Base-by-base conservation (phyloP, 2,113 vertebrate genomes). In the Acrocephalus kingi region DNA sequence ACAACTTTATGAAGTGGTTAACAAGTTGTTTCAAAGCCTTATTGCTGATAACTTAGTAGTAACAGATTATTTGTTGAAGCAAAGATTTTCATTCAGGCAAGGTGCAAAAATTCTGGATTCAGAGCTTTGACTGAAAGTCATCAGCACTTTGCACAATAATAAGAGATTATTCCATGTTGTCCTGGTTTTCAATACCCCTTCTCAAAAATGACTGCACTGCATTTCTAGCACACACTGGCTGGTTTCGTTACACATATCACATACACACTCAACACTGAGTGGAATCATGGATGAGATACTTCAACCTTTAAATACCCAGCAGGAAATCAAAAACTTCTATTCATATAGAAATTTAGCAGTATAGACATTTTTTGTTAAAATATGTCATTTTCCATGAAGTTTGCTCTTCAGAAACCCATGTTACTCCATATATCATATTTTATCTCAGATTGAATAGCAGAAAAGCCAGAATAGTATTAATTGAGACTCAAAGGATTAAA, bases 141-240 rank as follows among this genome's bases (percentile, higher is more conserved):
- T 55, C 12, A 37, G 7, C 14, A 64, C 5, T 87, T 92, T 20
- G 13, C 5, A 2, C 12, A 81, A 19, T 25, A 74, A 11, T 31
- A 43, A 45, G 23, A 73, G 5, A 56, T n/a, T 71, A 59, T 5
- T 59, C 28, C 8, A 11, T 30, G 8, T 27, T 71, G 30, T 71
- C 22, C 19, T 30, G 17, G 13, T 61, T 88, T 93, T 94, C 54
- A 28, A 94, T 62, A 78, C 49, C 52, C 13, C 35, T 71, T 86
- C 63, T 66, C 45, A 63, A 83, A 90, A 78, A n/a, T 5, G 7
- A 2, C 24, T 87, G 54, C 7, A 6, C 23, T 55, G 37, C 11
- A 21, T 30, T 59, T 54, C 11, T 76, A 27, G 43, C 37, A 28
- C 11, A 66, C 9, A 43, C 21, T 0, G 0, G 27, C 6, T 76